Conservation (phyloP, 2,113 vertebrate species). For the Neodon shergylaensis region DNA sequence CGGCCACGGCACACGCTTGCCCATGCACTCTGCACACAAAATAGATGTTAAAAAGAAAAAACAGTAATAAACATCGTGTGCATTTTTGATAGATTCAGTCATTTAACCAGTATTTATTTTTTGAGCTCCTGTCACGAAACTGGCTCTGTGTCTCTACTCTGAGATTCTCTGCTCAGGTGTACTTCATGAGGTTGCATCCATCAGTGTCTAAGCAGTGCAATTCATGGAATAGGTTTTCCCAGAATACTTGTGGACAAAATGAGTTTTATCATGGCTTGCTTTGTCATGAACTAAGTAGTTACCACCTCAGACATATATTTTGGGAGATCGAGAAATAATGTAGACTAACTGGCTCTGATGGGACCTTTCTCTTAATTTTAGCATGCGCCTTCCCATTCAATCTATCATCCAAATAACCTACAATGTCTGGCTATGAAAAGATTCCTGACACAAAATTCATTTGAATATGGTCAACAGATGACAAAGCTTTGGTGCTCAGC, state of each 20-base stretch:
- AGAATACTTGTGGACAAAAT: neutral
- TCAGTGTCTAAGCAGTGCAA: slow-evolving; percentile 34
- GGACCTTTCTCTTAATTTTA: neutral
- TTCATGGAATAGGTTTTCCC: slow-evolving; percentile 32
- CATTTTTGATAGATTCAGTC: neutral
- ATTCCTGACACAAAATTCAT: slow-evolving; percentile 25
- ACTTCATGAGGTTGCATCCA: slow-evolving; percentile 18
- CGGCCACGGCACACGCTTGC: neutral
- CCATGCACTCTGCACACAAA: neutral
- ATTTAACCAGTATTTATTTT: neutral
- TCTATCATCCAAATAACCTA: neutral
- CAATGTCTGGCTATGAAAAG: slow-evolving; percentile 38
- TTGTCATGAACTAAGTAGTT: neutral
- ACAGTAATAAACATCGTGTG: neutral
- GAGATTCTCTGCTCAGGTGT: neutral
- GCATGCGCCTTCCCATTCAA: neutral
- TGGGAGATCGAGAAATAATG: neutral
- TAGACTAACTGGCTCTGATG: neutral
- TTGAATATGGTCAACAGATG: neutral
- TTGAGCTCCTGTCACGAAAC: neutral
- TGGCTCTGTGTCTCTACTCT: neutral
- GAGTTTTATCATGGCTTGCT: neutral
- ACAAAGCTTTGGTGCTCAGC: neutral
- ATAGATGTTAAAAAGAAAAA: neutral
- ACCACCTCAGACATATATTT: neutral